Evolutionary conservation across 2,888 invertebrate species (phyloP), one percentile per base, ranked within the genome.

Genomic region (Asteroscopus sphinx): DNA sequence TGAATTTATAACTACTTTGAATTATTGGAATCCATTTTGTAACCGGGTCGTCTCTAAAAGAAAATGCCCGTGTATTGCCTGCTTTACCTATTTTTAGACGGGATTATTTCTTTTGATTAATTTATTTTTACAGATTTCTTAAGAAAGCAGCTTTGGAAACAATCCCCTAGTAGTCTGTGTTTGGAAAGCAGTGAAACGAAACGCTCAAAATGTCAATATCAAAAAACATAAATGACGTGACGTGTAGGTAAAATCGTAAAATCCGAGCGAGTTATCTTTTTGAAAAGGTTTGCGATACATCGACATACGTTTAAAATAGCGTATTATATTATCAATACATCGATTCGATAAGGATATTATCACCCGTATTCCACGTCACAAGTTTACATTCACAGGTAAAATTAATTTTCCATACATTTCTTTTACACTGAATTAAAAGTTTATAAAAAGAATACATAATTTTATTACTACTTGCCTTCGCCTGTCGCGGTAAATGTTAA

Each of bases 321-420:
- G 48, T 68, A 47, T 66, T 66, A 62, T 63, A 77, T 87, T 87
- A 90, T 88, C 88, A 83, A 80, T 71, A 75, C 51, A 79, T 76
- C 76, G 76, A 83, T 80, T 82, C 83, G 90, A 88, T 89, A 89
- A 88, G 86, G 65, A 58, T 66, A 76, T 86, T 87, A 88, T 85
- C 87, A 76, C 35, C 17, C 37, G 35, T 71, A 72, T 73, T 82
- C 90, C 91, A 91, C 91, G 92, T 91, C 88, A 80, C 67, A 62
- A 73, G 70, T 70, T 78, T 79, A 78, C 69, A 80, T 79, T 76
- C 63, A 76, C 77, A 86, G 86, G 84, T 88, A 82, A 61, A 87
- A 81, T 82, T 73, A 76, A 83, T 85, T 86, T 68, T 75, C 68
- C 67, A 79, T 76, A 77, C 76, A 59, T 76, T 78, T 62, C 51